Evolutionary conservation across 2,888 invertebrate genomes (phyloP), one percentile per base, ranked within the genome.

Genomic region (Aphidoletes aphidimyza): DNA sequence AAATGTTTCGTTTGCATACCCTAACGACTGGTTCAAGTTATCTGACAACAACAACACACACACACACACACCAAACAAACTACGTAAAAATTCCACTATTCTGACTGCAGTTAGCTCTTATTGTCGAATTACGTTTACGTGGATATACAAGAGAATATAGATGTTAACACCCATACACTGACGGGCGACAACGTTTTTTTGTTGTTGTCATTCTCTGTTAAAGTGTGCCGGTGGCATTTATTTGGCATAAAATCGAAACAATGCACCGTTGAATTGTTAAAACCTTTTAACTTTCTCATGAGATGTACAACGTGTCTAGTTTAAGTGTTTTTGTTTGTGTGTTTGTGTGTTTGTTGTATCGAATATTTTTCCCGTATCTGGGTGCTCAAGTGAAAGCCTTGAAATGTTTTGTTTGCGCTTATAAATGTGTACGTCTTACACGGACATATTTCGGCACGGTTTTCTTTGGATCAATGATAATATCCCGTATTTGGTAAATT

Each of bases 201-300:
- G 6, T 39, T 39, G 5, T 0, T 69, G 0, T 30, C 34, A 34
- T 26, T 30, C n/a, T 69, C 34, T 5, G 6, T 5, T 8, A 22
- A 69, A 69, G 1, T 26, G 26, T 30, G 69, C 69, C 69, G 14
- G 30, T 69, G 17, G 69, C 30, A 69, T 69, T 69, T 34, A 9
- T 69, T 69, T 30, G 17, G 11, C 69, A 69, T 30, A 26, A 2
- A 26, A 26, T 30, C 14, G 69, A 69, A 69, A 54, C 54, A 54
- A 69, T 69, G 30, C 69, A 30, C 1, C 69, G 26, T 5, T 54
- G 54, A 54, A 54, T 54, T 54, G 54, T 54, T 54, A 54, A 54
- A 69, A 6, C 34, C 34, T 34, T 69, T 69, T 69, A 69, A 69
- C 69, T 30, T 69, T 69, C 30, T 30, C 69, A 30, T 34, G 14